Evolutionary conservation across 2,888 invertebrate genomes (phyloP).

Genomic region (Protophormia terraenovae): DNA sequence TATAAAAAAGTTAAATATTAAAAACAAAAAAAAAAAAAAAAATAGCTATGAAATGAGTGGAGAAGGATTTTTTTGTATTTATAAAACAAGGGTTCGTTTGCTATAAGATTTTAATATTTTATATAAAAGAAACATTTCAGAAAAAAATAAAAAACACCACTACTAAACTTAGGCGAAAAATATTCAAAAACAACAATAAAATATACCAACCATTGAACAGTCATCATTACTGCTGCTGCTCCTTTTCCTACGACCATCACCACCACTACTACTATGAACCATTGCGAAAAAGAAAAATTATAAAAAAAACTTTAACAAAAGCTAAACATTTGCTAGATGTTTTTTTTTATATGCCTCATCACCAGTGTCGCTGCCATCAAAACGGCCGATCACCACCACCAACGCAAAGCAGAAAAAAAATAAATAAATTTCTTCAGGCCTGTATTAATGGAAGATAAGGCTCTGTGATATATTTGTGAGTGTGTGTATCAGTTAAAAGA

Average conservation of each 20-base stretch:
- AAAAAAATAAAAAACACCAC: slow-evolving; percentile 46
- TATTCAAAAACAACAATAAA: slow-evolving; percentile 27
- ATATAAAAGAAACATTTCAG: slow-evolving; percentile 22
- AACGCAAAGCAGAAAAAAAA: background rate
- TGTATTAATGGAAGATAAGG: slow-evolving; percentile 18
- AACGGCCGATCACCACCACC: slow-evolving; percentile 32
- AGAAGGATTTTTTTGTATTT: background rate
- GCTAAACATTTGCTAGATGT: slow-evolving; percentile 25
- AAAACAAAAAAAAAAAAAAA: no score
- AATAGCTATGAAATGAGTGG: slow-evolving; percentile 7
- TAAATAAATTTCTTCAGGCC: slow-evolving; percentile 24
- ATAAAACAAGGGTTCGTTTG: background rate
- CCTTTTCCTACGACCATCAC: slow-evolving; percentile 21
- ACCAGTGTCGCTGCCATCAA: slow-evolving; percentile 31
- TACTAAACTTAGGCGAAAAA: slow-evolving; percentile 19
- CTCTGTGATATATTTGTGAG: no score
- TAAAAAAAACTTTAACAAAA: no score
- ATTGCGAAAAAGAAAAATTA: slow-evolving; percentile 8
- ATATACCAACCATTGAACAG: slow-evolving; percentile 54
- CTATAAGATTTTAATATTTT: slow-evolving; percentile 47
- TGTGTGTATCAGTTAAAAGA: background rate
- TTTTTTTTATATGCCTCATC: slow-evolving; percentile 23
- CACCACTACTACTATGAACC: slow-evolving; percentile 20
- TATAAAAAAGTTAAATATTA: slow-evolving; percentile 12
- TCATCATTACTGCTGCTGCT: slow-evolving; percentile 46